phyloP scores from a whole-genome alignment of 2,888 invertebrate genomes.

The Galerucella pusilla region DNA sequence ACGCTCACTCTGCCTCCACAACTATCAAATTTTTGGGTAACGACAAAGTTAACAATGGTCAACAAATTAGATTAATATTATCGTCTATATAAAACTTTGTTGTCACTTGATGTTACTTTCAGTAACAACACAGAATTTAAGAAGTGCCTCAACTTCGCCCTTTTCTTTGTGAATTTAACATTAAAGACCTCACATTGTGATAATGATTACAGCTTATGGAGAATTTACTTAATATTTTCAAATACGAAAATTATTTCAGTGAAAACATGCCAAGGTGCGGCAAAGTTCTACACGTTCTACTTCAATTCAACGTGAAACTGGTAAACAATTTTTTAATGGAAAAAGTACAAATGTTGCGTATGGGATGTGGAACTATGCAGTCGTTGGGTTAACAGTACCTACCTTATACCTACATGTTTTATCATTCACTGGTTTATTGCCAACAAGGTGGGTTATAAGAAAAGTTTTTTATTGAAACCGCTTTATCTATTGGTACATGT shows the following conservation, averaged over 20 bases:
- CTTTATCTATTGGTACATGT: too few species aligned
- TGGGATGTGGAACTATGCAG: slow-evolving; percentile 3
- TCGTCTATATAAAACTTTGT: not conserved
- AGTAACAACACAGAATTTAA: not conserved
- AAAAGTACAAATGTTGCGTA: not conserved
- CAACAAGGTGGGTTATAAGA: not conserved
- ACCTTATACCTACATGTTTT: not conserved
- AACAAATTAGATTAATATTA: not conserved
- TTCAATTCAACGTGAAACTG: not conserved
- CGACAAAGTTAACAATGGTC: not conserved
- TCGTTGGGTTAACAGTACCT: not conserved
- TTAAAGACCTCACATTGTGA: not conserved
- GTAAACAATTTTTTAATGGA: not conserved
- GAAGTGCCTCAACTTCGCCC: not conserved
- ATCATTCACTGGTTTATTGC: not conserved
- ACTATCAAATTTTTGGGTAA: not conserved
- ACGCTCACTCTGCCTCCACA: not conserved
- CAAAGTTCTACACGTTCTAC: not conserved
- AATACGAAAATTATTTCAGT: not conserved
- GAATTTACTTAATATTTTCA: not conserved
- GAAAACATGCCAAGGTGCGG: not conserved
- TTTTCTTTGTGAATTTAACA: not conserved
- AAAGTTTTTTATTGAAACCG: not conserved
- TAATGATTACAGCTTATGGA: not conserved
- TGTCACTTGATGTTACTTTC: not conserved